Conservation (phyloP, 2,888 invertebrate species). For the Physocephala rufipes region DNA sequence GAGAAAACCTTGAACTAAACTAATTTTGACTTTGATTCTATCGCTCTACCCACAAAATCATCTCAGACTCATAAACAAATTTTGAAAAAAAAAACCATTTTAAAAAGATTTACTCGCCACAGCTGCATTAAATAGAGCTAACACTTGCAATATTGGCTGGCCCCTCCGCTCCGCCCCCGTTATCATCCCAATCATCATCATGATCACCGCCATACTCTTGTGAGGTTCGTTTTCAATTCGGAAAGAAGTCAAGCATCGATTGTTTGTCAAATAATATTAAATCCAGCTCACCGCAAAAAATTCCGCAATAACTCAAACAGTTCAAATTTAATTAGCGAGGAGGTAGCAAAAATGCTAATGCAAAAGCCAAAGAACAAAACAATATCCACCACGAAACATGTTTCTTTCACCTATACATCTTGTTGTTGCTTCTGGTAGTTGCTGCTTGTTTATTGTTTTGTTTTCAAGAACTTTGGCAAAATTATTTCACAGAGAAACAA, state of each 20-base stretch:
- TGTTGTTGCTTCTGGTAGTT: too few species aligned
- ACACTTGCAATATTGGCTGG: neutral
- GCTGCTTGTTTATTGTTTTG: neutral
- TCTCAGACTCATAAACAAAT: neutral
- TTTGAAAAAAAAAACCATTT: neutral
- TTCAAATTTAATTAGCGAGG: slow-evolving; percentile 10
- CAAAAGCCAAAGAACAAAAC: slow-evolving; percentile 8
- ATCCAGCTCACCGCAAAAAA: slow-evolving; percentile 15
- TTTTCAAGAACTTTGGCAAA: too few species aligned
- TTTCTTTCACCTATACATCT: too few species aligned
- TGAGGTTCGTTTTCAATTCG: neutral
- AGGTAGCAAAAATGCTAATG: slow-evolving; percentile 9
- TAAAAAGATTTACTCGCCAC: neutral
- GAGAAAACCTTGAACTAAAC: slow-evolving; percentile 14
- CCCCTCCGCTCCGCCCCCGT: neutral
- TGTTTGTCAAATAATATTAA: slow-evolving; percentile 22
- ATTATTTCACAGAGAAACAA: too few species aligned
- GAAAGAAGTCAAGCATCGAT: neutral
- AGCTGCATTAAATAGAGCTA: neutral
- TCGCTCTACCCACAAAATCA: slow-evolving; percentile 4
- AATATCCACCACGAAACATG: slow-evolving; percentile 2
- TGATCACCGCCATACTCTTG: too few species aligned
- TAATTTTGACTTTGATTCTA: too few species aligned
- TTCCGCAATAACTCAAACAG: neutral
- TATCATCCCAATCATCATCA: too few species aligned